Evolutionary conservation across 2,113 vertebrate species (phyloP), one percentile per base, ranked within the genome.

Genomic region (Oreamnos americanus): DNA sequence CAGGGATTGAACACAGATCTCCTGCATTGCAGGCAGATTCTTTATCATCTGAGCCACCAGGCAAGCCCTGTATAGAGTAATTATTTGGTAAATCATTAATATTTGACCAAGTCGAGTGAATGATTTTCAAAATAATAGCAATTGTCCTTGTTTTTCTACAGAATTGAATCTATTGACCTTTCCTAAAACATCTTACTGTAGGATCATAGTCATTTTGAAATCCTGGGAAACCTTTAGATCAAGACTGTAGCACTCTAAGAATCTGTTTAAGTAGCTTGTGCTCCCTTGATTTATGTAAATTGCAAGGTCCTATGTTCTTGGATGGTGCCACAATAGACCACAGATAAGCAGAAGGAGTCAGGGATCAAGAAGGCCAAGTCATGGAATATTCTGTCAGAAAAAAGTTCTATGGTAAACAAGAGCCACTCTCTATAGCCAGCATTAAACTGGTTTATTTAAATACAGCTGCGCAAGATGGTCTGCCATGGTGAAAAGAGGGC

Each of bases 371-470:
- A 85, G 21, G 14, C 17, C 15, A 87, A 91, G 55, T 93, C 87
- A 62, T 51, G 91, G 88, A 96, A 89, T 30, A 57, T 49, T 64
- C 47, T 96, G 60, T 93, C 76, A 89, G 21, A 15, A 93, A 49
- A 91, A 51, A 95, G 49, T 86, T 90, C 90, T 7, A 43, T 28
- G n/a, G 23, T 94, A 28, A 96, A 36, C n/a, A 93, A 62, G 11
- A 94, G 9, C 60, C 67, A 78, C 3, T 16, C 19, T 23, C 53
- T 58, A 53, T 86, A 21, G 30, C n/a, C 33, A 96, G 6, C 67
- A 94, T 64, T 60, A 82, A 87, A 85, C n/a, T 23, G 23, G n/a
- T 87, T 96, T 90, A 90, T 71, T 93, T 90, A 96, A 87, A 51
- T 92, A 36, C 51, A 85, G 8, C 47, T 53, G 49, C 25, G 49